Evolutionary conservation across 2,888 invertebrate genomes (phyloP).

Genomic region (Agrotis exclamationis): DNA sequence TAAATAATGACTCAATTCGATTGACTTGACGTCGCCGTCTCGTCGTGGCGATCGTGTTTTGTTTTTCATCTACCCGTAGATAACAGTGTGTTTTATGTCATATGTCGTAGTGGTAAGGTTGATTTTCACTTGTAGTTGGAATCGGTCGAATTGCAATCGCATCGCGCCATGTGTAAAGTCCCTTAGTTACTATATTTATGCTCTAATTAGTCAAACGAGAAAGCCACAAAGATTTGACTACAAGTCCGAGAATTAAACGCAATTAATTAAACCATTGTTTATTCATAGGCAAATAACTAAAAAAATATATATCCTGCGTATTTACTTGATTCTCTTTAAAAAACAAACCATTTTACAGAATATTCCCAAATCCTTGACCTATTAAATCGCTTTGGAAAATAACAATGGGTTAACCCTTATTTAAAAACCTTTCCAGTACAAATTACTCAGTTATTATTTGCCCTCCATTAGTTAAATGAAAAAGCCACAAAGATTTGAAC

Average conservation of each 20-base stretch:
- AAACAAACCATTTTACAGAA: too few relatives aligned
- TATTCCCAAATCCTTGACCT: constrained; percentile 5
- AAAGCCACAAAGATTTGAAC: not conserved
- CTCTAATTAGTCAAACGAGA: constrained; percentile 11
- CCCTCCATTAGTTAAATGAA: constrained; percentile 14
- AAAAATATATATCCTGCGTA: not conserved
- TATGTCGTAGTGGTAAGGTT: too few relatives aligned
- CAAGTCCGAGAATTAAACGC: not conserved
- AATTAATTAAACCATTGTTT: not conserved
- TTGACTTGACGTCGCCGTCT: too few relatives aligned
- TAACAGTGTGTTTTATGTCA: too few relatives aligned
- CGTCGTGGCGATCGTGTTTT: too few relatives aligned
- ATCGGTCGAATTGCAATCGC: too few relatives aligned
- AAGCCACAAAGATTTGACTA: not conserved
- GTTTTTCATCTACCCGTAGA: too few relatives aligned
- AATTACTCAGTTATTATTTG: constrained; percentile 16
- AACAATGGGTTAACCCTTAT: not conserved
- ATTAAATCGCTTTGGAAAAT: constrained; percentile 3
- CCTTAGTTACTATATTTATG: constrained; percentile 7
- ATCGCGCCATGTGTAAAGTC: too few relatives aligned
- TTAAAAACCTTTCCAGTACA: not conserved
- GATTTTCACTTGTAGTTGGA: too few relatives aligned
- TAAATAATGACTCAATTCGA: too few relatives aligned
- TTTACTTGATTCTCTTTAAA: not conserved
- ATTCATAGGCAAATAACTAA: not conserved